Base-by-base conservation (phyloP, 1,140 invertebrate genomes). In the Thaumatotibia leucotreta region DNA sequence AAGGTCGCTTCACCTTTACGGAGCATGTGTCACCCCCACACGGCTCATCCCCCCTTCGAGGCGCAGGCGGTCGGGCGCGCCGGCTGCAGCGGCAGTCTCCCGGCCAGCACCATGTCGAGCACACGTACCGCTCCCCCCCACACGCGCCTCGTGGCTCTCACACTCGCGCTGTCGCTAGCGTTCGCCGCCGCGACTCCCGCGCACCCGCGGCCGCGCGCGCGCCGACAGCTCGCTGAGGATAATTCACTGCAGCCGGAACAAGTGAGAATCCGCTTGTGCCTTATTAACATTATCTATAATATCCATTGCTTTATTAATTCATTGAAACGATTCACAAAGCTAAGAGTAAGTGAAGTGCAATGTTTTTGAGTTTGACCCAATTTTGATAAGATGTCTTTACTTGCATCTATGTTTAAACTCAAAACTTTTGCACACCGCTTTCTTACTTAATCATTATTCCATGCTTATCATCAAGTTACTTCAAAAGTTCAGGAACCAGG, bases 161-260 rank as follows among this genome's bases (percentile, higher is more conserved):
- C 66, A 65, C 65, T 79, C 65, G 66, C 64, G 63, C 70, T 69
- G 39, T 54, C 50, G n/a, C 52, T 69, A 17, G 70, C 75, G 35
- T 64, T 68, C 65, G 72, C 70, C 31, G 69, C 74, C 39, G 63
- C 67, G 6, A 62, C 74, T 35, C 65, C 72, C 32, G 54, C 76
- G 61, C 79, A 69, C 63, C 11, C 62, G 14, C 65, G 20, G 63
- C 58, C 63, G 52, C 75, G 77, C 54, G 65, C 17, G 29, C 77
- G 80, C 67, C 74, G 85, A 8, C 85, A 88, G 66, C 83, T 88
- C 58, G 76, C 82, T 63, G 83, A 82, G 68, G 85, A 86, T 74
- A 68, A 85, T 70, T 50, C 78, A 11, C 74, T 88, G 69, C 86
- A 88, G 78, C 86, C 86, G 11, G 39, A 33, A 62, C 23, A 22